Base-by-base conservation (phyloP, 2,113 vertebrate species). In the Clupea harengus region DNA sequence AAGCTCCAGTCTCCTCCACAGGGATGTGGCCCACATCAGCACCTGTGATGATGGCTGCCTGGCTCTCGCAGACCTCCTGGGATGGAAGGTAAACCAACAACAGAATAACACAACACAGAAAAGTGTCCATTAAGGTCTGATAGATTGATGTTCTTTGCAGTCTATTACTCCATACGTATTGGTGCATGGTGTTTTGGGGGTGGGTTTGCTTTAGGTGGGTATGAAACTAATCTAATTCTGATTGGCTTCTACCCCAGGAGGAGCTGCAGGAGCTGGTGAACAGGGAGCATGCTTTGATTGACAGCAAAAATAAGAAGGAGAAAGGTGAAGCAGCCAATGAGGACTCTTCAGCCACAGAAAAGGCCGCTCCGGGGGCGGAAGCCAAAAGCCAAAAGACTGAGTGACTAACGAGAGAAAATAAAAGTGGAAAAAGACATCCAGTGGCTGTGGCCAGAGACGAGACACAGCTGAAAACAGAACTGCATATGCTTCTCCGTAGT, bases 21-120 rank as follows among this genome's bases (percentile, higher is more conserved):
- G 97, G 94, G 97, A 98, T 0, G 96, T 98, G 32, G 97, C 96
- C 85, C 95, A 96, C 90, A 92, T 98, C 82, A 96, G 96, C 81
- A 94, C 96, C 13, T 98, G 97, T 54, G 96, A 98, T 80, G 95
- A 96, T 0, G 97, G 97, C 86, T 98, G 97, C 90, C 87, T 97
- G 91, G 95, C 95, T 52, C 92, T 98, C 0, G 97, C 97, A 0
- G 96, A 97, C 0, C 93, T 97, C 86, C 91, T 98, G 1, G 97
- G 97, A 81, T 98, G 97, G 97, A 98, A 98, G 96, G 97, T 97
- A 88, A 89, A 80, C 5, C 45, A 82, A 50, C 45, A 10, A 18
- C 25, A 54, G 18, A 28, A 18, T 46, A 25, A 64, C 20, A n/a
- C n/a, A n/a, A n/a, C n/a, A n/a, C n/a, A n/a, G n/a, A n/a, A n/a